Conservation (phyloP, 2,113 vertebrate genomes). For the Bothrops jararaca region DNA sequence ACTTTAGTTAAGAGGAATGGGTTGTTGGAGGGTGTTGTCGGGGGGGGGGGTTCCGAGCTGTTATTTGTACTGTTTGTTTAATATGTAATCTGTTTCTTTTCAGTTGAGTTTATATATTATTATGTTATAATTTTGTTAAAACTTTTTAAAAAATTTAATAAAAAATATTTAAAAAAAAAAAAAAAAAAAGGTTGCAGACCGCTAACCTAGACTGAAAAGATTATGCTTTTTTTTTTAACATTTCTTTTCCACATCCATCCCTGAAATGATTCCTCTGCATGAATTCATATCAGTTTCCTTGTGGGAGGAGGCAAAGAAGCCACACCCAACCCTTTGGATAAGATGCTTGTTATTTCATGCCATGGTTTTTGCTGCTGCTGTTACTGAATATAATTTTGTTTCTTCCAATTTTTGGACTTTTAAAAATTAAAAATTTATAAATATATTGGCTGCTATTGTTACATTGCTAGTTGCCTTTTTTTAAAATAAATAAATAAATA, state of each 20-base stretch:
- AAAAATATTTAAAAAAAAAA: no score
- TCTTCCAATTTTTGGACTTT: background rate
- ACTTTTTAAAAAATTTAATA: no score
- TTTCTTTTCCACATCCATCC: background rate
- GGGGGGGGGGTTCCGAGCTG: no score
- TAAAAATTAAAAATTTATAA: background rate
- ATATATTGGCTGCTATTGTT: background rate
- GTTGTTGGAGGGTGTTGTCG: no score
- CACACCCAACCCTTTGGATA: background rate
- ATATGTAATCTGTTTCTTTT: no score
- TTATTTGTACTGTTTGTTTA: no score
- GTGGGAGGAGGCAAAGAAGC: background rate
- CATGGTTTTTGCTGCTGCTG: background rate
- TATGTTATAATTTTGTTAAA: no score
- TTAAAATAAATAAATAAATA: background rate
- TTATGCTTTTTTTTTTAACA: background rate
- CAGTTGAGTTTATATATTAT: no score
- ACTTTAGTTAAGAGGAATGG: no score
- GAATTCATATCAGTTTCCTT: background rate
- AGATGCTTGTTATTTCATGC: no score
- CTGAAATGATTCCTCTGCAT: conserved; percentile 18
- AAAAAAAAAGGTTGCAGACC: no score
- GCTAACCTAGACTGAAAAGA: background rate
- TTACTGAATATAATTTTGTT: background rate
- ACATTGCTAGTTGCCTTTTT: background rate